Conservation (phyloP, 2,113 vertebrate genomes). For the Corythoichthys haematopterus region DNA sequence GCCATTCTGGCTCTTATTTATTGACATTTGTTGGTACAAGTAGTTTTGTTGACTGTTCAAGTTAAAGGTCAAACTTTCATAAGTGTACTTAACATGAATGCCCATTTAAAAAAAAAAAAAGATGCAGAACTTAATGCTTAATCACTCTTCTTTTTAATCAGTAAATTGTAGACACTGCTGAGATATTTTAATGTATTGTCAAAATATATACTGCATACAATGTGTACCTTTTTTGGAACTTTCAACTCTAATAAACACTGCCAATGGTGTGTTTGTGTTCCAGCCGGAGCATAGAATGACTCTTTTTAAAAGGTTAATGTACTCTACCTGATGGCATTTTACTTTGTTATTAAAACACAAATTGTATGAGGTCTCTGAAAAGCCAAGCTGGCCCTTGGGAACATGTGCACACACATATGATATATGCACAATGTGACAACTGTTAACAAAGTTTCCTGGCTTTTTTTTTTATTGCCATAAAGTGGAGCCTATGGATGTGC, state of each 20-base stretch:
- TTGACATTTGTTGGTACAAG: background rate
- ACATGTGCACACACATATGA: background rate
- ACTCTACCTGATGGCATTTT: background rate
- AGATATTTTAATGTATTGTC: background rate
- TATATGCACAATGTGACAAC: conserved; percentile 11
- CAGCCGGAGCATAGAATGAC: background rate
- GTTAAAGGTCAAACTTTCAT: background rate
- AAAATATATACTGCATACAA: background rate
- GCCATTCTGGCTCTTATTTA: background rate
- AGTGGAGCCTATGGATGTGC: conserved; percentile 38
- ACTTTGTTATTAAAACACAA: background rate
- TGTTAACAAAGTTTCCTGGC: conserved; percentile 17
- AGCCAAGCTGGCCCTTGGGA: background rate
- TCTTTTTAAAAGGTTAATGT: background rate
- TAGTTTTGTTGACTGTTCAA: background rate
- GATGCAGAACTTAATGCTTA: background rate
- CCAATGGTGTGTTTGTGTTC: background rate
- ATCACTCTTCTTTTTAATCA: background rate
- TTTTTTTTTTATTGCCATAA: conserved; percentile 31
- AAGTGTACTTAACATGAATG: conserved; percentile 2
- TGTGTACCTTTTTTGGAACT: background rate
- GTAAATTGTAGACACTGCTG: background rate
- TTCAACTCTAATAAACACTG: conserved; percentile 7
- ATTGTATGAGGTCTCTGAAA: background rate
- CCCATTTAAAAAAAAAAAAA: background rate